Base-by-base conservation (phyloP, 53 echinoderm and acorn worm genomes). In the Stichopus horrens region DNA sequence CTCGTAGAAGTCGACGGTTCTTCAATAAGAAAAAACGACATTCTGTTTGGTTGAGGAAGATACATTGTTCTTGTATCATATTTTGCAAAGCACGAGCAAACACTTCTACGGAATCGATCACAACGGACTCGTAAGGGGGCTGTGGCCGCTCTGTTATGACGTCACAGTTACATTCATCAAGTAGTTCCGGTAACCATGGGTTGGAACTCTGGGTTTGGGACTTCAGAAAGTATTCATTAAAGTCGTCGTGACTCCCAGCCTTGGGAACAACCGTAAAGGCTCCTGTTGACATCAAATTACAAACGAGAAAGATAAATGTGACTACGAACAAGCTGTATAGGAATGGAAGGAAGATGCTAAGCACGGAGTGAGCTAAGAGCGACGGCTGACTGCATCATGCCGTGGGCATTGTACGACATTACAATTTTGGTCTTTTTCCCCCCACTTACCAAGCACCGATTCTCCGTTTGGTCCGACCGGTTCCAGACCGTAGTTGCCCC, bases 401-500 rank as follows among this genome's bases (percentile, higher is more conserved):
- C 2, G 2, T 37, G 37, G 37, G 37, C 37, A 37, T 37, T 0
- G 37, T 37, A 2, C 37, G 11, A 67, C 11, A n/a, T 67, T 3
- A 14, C 68, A 11, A 67, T 67, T 14, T 67, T 3, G 13, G 13
- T 14, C 11, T 67, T 67, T 67, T 67, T 11, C 10, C 20, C 11
- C 10, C 20, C 11, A 74, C 98, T 94, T 81, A 98, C 98, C 99
- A 23, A 96, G 21, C 5, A 92, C 96, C 10, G 92, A 92, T 58
- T 96, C 93, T 52, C 93, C 90, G 71, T 92, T 58, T 55, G 81
- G 91, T 55, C 75, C 68, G 6, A 93, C 89, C 0, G 95, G 94
- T n/a, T 89, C 88, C 8, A 89, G 74, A 1, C 93, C 96, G 54
- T 95, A 96, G 88, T 95, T 96, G 0, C 95, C 99, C 99, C 99